Conservation (phyloP, 1,140 invertebrate species). For the Armadillidium nasatum region DNA sequence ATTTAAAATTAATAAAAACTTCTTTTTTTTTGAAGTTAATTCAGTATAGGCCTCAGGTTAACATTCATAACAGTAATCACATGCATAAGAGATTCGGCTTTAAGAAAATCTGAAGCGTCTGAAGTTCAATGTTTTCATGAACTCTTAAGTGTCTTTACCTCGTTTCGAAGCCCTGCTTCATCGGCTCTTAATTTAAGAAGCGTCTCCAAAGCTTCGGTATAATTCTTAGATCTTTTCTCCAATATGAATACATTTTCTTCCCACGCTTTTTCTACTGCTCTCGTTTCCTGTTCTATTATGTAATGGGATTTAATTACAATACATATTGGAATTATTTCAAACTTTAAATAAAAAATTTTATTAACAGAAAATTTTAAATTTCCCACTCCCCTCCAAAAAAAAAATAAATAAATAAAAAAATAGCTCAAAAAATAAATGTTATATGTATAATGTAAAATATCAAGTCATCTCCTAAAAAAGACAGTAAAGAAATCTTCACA, state of each 20-base stretch:
- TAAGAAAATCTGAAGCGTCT: too few species aligned
- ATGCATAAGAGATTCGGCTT: too few species aligned
- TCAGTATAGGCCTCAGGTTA: too few species aligned
- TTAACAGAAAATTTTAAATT: neutral
- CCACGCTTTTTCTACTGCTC: neutral
- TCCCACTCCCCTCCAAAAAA: too few species aligned
- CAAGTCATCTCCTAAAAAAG: neutral
- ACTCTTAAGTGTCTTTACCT: neutral
- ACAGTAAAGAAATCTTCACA: too few species aligned
- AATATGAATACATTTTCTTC: neutral
- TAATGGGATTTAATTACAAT: too few species aligned
- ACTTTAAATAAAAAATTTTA: neutral
- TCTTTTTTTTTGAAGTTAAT: too few species aligned
- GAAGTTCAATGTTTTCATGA: too few species aligned
- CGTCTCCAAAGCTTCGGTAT: neutral
- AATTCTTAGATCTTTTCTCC: neutral
- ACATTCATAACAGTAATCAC: too few species aligned
- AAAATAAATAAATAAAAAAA: neutral
- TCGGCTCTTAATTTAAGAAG: neutral
- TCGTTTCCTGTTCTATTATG: neutral
- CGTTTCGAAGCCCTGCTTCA: neutral
- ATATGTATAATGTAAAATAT: neutral
- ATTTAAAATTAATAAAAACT: too few species aligned
- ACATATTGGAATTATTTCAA: too few species aligned
- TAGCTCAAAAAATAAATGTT: neutral